These are phyloP conservation scores for Chrysemys picta DNA, from an alignment of 2,113 vertebrate species.

Conservation along the genomic window DNA sequence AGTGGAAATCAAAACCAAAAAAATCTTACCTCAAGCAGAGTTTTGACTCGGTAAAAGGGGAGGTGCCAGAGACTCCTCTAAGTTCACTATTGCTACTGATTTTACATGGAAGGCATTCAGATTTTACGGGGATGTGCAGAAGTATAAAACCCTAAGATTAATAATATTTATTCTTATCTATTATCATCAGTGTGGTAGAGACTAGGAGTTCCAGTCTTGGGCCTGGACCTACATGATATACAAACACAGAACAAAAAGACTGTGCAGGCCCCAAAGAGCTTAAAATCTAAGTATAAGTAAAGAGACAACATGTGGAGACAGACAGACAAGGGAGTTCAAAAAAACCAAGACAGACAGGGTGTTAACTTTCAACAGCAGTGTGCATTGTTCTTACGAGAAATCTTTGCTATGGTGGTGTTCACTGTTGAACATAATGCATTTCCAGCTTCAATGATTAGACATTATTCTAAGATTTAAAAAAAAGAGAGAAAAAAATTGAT, in stretches of 20 bases:
- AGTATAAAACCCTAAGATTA: not conserved
- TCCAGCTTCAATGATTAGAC: not conserved
- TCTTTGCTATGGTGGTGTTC: not conserved
- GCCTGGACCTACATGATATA: not conserved
- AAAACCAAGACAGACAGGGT: not conserved
- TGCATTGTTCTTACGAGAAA: not conserved
- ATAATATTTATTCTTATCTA: not conserved
- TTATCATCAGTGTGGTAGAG: not conserved
- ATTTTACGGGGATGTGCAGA: not conserved
- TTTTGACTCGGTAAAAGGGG: not conserved
- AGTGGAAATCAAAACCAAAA: not conserved
- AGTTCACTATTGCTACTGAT: not conserved
- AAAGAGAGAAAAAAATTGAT: not conserved
- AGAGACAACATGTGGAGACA: not conserved
- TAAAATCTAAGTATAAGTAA: not conserved
- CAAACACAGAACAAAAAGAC: not conserved
- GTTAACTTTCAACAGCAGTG: not conserved
- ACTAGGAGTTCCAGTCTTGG: not conserved
- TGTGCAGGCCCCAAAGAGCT: not conserved
- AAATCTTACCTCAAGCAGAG: not conserved
- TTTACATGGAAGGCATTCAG: not conserved
- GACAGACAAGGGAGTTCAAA: not conserved
- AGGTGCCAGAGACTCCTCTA: not conserved
- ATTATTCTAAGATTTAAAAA: not conserved
- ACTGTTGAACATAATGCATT: not conserved